Percentiles rank a stretch among this genome's conserved stretches.
phyloP scores from a whole-genome alignment of 2,113 vertebrate species.

The Salvelinus alpinus region DNA sequence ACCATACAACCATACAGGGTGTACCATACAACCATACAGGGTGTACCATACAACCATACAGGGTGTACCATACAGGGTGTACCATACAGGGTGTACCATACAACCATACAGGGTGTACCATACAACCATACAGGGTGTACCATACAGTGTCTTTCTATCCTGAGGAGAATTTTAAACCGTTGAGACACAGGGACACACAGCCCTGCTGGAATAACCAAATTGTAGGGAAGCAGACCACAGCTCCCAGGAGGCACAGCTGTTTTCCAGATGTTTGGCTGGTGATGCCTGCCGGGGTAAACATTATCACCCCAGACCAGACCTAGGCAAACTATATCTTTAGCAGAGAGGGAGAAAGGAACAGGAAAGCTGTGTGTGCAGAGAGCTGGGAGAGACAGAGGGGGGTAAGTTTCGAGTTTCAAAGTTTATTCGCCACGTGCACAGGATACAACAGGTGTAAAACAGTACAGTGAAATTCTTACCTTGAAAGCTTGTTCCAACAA shows the following conservation, averaged over 20 bases:
- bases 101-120: no score
- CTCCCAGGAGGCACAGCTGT: slow-evolving; percentile 49
- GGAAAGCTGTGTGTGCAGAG: background rate
- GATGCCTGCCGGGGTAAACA: slow-evolving; percentile 42
- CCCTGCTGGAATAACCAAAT: slow-evolving; percentile 11
- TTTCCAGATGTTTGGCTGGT: slow-evolving; percentile 66
- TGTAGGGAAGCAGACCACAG: slow-evolving; percentile 21
- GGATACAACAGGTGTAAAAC: no score
- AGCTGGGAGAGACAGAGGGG: slow-evolving; percentile 1
- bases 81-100: no score
- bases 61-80: no score
- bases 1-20: no score
- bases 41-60: no score
- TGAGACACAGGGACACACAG: slow-evolving; percentile 12
- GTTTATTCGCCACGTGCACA: no score
- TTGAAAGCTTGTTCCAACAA: no score
- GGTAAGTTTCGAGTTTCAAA: background rate
- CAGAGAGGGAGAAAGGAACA: background rate
- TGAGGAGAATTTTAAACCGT: background rate
- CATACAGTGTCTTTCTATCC: background rate
- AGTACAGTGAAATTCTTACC: no score
- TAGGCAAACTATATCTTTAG: slow-evolving; percentile 47
- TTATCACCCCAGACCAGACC: slow-evolving; percentile 46
- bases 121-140: no score
- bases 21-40: no score